Conservation (phyloP, 2,113 vertebrate genomes). For the Zosterops japonicus region DNA sequence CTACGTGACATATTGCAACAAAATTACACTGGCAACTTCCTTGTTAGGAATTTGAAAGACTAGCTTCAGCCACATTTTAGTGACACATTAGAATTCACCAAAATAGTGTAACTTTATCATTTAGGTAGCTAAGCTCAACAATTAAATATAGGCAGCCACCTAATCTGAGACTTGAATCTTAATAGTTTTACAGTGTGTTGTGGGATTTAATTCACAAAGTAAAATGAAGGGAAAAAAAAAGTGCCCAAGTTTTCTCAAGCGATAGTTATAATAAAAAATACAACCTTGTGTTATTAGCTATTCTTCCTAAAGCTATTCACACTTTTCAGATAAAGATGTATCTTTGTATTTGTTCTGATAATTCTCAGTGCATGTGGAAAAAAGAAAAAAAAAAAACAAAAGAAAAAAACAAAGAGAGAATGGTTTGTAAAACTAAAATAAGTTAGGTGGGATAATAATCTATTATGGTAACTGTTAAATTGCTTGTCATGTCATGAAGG, state of each 20-base stretch:
- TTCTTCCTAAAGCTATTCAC: background rate
- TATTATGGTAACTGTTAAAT: conserved; percentile 75
- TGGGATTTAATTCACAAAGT: background rate
- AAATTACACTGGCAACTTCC: background rate
- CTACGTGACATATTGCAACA: background rate
- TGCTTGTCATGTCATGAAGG: conserved; percentile 72
- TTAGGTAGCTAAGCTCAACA: background rate
- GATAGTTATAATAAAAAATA: background rate
- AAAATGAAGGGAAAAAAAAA: background rate
- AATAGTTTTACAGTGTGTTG: background rate
- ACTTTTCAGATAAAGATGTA: background rate
- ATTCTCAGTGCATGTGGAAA: background rate
- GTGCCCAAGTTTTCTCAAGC: background rate
- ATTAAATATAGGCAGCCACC: background rate
- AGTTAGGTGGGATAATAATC: conserved; percentile 68
- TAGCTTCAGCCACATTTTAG: background rate
- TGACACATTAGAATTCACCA: background rate
- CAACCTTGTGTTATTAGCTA: background rate
- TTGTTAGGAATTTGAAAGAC: background rate
- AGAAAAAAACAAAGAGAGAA: background rate
- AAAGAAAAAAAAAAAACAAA: conserved; percentile 26
- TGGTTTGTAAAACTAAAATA: conserved; percentile 65
- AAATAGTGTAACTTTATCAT: background rate
- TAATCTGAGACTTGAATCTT: background rate
- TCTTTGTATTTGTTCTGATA: background rate